phyloP scores from a whole-genome alignment of 1,140 invertebrate genomes.

The Aricia agestis region DNA sequence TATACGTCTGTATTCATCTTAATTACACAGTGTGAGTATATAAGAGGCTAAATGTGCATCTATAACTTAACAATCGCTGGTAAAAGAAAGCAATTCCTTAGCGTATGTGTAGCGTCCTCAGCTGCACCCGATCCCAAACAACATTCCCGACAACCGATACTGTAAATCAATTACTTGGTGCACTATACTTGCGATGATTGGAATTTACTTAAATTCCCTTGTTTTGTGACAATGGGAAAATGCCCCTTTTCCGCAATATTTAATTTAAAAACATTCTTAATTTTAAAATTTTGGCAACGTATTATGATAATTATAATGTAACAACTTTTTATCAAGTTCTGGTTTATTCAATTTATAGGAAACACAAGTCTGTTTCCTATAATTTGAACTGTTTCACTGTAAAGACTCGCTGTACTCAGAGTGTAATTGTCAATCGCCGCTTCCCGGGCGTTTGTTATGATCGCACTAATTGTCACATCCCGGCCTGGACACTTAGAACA shows the following conservation, averaged over 20 bases:
- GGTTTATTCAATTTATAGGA: no score
- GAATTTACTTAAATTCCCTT: neutral
- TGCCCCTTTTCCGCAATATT: no score
- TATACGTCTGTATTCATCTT: no score
- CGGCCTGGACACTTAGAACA: constrained; percentile 40
- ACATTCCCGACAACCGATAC: neutral
- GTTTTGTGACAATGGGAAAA: neutral
- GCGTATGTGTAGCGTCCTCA: constrained; percentile 35
- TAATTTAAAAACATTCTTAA: no score
- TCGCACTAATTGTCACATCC: constrained; percentile 68
- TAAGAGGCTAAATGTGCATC: neutral
- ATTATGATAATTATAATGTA: no score
- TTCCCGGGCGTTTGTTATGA: constrained; percentile 74
- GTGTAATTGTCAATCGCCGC: constrained; percentile 38
- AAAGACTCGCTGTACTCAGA: no score
- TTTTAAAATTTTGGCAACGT: no score
- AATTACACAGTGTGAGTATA: no score
- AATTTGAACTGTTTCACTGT: no score
- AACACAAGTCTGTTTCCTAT: no score
- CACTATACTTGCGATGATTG: neutral
- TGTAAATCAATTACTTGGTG: neutral
- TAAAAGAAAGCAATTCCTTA: constrained; percentile 53
- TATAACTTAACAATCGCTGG: constrained; percentile 11
- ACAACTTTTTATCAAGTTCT: no score
- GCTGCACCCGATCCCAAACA: constrained; percentile 25